Evolutionary conservation across 2,113 vertebrate genomes (phyloP).

Genomic region (Ciconia boyciana): DNA sequence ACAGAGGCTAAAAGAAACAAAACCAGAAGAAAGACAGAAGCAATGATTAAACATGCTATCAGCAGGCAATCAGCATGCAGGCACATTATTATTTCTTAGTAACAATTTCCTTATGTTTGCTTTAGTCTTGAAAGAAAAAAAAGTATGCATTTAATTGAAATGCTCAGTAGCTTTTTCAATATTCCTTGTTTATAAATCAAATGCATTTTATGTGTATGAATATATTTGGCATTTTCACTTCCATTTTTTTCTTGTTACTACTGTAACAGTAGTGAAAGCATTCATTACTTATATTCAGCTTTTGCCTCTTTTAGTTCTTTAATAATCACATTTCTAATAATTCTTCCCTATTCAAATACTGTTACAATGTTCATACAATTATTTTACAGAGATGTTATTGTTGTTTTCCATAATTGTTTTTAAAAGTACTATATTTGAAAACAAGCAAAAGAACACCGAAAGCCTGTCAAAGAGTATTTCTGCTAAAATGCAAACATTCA

Average conservation of each 20-base stretch:
- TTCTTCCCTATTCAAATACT: not conserved
- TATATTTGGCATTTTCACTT: not conserved
- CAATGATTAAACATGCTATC: not conserved
- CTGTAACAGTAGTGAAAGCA: not conserved
- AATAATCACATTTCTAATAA: not conserved
- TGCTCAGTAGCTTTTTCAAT: not conserved
- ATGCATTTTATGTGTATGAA: not conserved
- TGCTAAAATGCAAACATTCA: not conserved
- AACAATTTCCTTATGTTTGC: constrained; percentile 1
- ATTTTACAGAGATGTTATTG: not conserved
- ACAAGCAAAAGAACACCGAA: not conserved
- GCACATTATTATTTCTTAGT: not conserved
- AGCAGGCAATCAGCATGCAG: not conserved
- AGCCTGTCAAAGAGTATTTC: not conserved
- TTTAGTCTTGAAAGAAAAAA: not conserved
- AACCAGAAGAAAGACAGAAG: not conserved
- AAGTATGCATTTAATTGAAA: not conserved
- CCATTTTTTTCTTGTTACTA: not conserved
- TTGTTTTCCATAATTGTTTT: not conserved
- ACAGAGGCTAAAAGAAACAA: not conserved
- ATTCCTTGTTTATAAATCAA: not conserved
- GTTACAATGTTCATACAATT: not conserved
- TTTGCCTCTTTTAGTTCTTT: not conserved
- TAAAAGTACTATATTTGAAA: not conserved
- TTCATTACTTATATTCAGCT: not conserved